Base-by-base conservation (phyloP, 92 coral and sea anemone genomes). In the Epizoanthus illoricatus region DNA sequence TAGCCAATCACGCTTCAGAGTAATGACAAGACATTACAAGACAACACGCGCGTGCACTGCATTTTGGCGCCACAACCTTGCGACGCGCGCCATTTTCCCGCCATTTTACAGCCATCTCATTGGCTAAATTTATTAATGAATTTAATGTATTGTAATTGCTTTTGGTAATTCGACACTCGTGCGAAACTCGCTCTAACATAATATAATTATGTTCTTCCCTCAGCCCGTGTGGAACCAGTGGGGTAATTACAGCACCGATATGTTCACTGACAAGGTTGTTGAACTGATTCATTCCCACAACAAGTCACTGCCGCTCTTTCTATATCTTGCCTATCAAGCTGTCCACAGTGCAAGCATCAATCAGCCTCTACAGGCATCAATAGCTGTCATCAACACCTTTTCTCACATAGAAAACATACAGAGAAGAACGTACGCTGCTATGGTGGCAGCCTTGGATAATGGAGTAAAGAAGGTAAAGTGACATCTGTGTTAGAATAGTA, bases 251-350 rank as follows among this genome's bases (percentile, higher is more conserved):
- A 91, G 94, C 74, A 64, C 94, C 13, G 84, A 91, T 43, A 72
- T 91, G 59, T 91, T 88, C 71, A 80, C 94, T 19, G 84, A 74
- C 9, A 84, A 73, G 68, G 94, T 92, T 8, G 86, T 88, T 10
- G 90, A 88, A 16, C 63, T 89, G 33, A 89, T 91, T 54, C 85
- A 85, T 55, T 74, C 79, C 24, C 94, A 91, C 28, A 73, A 91
- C 72, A 23, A 88, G 2, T 71, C 92, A 15, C 33, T 63, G 47
- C 94, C 94, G 1, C 69, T 91, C 63, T 91, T 91, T 76, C 69
- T 91, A 59, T 91, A 91, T 84, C 90, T 91, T 45, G 86, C 94
- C 0, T 89, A 78, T 79, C 94, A 91, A 91, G 88, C 94, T 7
- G 94, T 91, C 9, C 94, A 91, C 71, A 89, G 90, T 60, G 94